A percentile compares a stretch with the other conserved stretches of the same genome.
Conservation (phyloP, 2,888 invertebrate genomes). For the Orchesella flavescens region DNA sequence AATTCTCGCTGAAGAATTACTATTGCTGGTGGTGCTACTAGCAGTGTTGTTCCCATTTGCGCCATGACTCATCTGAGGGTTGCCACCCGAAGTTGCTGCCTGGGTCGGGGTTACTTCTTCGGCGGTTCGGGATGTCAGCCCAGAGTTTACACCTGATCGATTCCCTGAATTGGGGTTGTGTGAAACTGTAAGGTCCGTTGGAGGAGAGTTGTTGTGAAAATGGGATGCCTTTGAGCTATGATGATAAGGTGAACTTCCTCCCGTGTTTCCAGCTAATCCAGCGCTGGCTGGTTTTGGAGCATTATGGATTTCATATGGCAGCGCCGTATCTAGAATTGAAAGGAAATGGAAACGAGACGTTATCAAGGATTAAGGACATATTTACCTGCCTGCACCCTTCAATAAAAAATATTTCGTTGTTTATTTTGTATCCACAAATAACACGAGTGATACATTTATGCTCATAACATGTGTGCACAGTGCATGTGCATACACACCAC, state of each 20-base stretch:
- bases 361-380: background rate
- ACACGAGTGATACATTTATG: background rate
- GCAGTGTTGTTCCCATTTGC: background rate
- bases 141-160: background rate
- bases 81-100: background rate
- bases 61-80: background rate
- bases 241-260: background rate
- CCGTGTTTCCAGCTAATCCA: background rate
- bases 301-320: constrained; percentile 47
- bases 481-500: background rate
- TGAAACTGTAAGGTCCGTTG: background rate
- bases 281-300: background rate
- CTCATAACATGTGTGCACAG: background rate
- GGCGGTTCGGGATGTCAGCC: background rate
- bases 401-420: background rate
- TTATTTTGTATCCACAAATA: background rate
- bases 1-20: constrained; percentile 56
- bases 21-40: background rate
- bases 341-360: background rate
- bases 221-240: background rate
- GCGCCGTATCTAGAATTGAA: constrained; percentile 41
- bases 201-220: background rate
- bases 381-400: too few relatives aligned
- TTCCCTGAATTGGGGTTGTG: too few relatives aligned
- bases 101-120: background rate